Evolutionary conservation across 2,888 invertebrate genomes (phyloP), one percentile per base, ranked within the genome.

Genomic region (Encarsia formosa): DNA sequence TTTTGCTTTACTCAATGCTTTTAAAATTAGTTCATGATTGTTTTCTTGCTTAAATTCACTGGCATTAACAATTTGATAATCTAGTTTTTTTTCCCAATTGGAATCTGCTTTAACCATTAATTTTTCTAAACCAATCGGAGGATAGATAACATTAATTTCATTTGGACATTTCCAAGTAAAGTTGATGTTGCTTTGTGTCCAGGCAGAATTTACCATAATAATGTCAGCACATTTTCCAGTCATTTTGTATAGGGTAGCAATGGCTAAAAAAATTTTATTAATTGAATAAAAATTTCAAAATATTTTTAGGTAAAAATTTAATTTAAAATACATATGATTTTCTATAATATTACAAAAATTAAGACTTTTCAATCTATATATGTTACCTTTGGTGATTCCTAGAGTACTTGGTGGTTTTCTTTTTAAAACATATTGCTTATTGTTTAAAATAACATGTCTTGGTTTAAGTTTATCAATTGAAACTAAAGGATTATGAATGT

Each of bases 1-100:
- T 49, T 94, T 76, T n/a, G 95, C 79, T 70, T 88, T 86, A 66
- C 88, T 89, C 75, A 91, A 78, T 0, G 87, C 82, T 66, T 88
- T 85, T 52, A 99, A 75, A 80, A 98, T 97, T 47, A 97, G 77
- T 0, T 88, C 85, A 69, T 99, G 98, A 75, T 99, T 91, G 75
- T 99, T 99, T 76, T 99, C 98, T 0, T 95, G 95, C 1, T 97
- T 79, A 77, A 97, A 98, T 77, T 99, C 98, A 0, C 91, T 92
- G 38, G 99, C 82, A 0, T 96, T 95, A 39, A 98, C 75, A 52
- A 99, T 88, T 26, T 82, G 77, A 56, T 86, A 85, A 1, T 74
- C 74, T 16, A 77, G 61, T 19, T 59, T 57, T 53, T 75, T 75
- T 26, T 80, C 74, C 1, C 80, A 76, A 20, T 71, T 67, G 8